Conservation (phyloP, 2,113 vertebrate genomes). For the Uropsilus gracilis region DNA sequence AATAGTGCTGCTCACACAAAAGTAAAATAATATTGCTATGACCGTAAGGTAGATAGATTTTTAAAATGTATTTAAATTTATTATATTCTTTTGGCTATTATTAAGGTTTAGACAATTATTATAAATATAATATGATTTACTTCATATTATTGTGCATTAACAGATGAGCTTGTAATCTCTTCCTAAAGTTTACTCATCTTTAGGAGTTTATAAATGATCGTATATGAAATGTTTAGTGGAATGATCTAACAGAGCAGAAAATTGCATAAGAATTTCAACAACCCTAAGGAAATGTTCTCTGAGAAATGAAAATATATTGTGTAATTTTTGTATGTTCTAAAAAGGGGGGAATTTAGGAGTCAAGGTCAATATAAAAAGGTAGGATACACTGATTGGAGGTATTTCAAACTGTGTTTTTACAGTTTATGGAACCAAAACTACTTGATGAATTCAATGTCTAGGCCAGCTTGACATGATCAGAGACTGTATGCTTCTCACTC, state of each 20-base stretch:
- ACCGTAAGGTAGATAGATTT: neutral
- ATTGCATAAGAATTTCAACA: neutral
- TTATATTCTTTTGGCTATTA: neutral
- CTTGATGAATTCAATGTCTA: neutral
- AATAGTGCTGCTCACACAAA: neutral
- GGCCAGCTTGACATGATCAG: neutral
- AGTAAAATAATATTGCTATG: neutral
- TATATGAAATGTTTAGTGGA: neutral
- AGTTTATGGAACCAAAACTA: neutral
- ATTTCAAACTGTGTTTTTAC: neutral
- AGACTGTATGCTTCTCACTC: neutral
- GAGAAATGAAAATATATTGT: neutral
- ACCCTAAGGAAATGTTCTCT: neutral
- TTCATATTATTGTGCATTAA: neutral
- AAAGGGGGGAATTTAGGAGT: neutral
- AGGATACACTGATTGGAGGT: neutral
- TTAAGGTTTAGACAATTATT: neutral
- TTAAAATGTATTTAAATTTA: neutral
- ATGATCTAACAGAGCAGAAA: neutral
- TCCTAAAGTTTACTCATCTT: neutral
- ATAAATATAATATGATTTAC: neutral
- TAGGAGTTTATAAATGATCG: neutral
- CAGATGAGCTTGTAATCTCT: neutral
- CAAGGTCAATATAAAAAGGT: neutral
- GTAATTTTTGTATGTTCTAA: rapidly evolving